Base-by-base conservation (phyloP, 1,140 invertebrate species). In the Nixonia krombeini region DNA sequence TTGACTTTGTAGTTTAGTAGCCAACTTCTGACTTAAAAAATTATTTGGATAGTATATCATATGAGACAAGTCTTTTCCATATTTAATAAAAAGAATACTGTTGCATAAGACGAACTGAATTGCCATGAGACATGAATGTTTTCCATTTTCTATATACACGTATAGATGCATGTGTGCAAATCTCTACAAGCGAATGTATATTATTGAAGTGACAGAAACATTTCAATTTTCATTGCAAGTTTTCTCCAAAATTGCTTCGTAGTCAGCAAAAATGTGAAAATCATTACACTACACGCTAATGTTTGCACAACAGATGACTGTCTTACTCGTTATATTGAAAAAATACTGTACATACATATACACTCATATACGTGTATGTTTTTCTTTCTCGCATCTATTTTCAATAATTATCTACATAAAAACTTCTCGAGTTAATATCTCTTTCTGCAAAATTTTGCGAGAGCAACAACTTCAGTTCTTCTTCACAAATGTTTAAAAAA, bases 341-440 rank as follows among this genome's bases (percentile, higher is more conserved):
- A 58, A 58, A 58, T 58, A 58, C 41, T 51, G 40, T 59, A 44
- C 51, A 8, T 51, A 59, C 40, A 58, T 41, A 44, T 33, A 50
- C 38, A 15, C 8, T 49, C 15, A 31, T 49, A 23, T 13, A 12
- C 33, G 33, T 35, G 12, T 44, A n/a, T n/a, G 2, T 38, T 16
- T 46, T 28, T 9, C 23, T 23, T 46, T 10, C 16, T 26, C 7
- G 40, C 15, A 4, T 25, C 25, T 21, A 21, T 21, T 41, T 47
- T 47, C 21, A 49, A 42, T 23, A 4, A 13, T 31, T 9, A 31
- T 47, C 42, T 45, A 55, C 23, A 35, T 40, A 31, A 29, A 40
- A 33, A 57, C 18, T 44, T 9, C 8, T 44, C 38, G 37, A 40
- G 7, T 9, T 21, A 37, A 37, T 15, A 6, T 7, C 15, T 12